Conservation (phyloP, 2,888 invertebrate species). For the Gastrophysa polygoni region DNA sequence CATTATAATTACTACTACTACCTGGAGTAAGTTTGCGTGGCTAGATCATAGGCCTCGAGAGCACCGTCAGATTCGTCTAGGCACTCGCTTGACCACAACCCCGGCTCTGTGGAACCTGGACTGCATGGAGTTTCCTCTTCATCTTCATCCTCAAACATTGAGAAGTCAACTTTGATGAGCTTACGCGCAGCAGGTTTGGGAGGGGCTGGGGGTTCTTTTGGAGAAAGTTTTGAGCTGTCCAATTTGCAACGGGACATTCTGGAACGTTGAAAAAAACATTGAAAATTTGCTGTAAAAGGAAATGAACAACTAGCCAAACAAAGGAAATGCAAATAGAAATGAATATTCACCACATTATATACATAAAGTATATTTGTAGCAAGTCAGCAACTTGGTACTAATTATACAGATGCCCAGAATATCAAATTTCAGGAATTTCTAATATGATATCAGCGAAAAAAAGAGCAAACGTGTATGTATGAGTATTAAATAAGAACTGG, state of each 20-base stretch:
- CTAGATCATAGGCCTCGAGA: conserved; percentile 85
- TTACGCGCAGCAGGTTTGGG: conserved; percentile 61
- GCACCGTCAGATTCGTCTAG: conserved; percentile 73
- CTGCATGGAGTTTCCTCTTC: conserved; percentile 52
- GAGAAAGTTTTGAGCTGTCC: conserved; percentile 18
- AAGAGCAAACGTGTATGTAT: too few species aligned
- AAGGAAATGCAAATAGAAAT: too few species aligned
- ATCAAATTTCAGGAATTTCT: too few species aligned
- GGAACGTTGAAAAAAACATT: not conserved
- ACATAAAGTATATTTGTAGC: too few species aligned
- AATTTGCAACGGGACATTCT: conserved; percentile 46
- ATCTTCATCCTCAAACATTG: conserved; percentile 67
- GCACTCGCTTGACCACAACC: conserved; percentile 69
- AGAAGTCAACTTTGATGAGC: conserved; percentile 86
- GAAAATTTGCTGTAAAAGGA: too few species aligned
- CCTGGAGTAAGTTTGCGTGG: conserved; percentile 78
- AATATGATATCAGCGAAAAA: too few species aligned
- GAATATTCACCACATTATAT: too few species aligned
- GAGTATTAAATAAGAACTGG: too few species aligned
- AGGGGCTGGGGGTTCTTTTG: conserved; percentile 38
- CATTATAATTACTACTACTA: not conserved
- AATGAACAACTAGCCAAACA: too few species aligned
- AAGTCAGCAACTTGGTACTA: too few species aligned
- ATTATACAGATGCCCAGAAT: too few species aligned
- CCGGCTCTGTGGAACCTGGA: conserved; percentile 50